phyloP scores from a whole-genome alignment of 1,140 invertebrate genomes.

The Platyscapa corneri region DNA sequence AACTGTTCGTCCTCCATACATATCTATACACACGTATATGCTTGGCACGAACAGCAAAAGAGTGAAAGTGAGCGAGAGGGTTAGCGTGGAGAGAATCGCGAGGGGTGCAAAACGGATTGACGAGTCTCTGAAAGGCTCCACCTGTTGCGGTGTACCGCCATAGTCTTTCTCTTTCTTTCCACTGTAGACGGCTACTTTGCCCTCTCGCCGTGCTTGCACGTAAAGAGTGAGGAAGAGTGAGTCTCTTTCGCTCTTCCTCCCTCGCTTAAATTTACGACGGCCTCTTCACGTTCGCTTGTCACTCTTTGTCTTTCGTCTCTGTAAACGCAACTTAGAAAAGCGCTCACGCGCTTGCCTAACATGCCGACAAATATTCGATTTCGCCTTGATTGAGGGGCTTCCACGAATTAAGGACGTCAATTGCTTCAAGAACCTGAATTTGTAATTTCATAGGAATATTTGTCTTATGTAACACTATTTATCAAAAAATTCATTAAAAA shows the following conservation, averaged over 20 bases:
- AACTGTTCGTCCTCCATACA: neutral
- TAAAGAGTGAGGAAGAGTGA: neutral
- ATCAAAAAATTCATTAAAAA: no score
- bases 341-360: neutral
- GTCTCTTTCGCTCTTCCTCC: neutral
- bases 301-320: neutral
- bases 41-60: conserved; percentile 11
- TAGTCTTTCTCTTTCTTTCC: conserved; percentile 22
- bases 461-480: no score
- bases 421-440: neutral
- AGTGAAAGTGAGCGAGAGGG: conserved; percentile 43
- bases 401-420: neutral
- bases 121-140: conserved; percentile 63
- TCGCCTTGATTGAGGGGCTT: no score
- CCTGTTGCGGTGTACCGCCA: conserved; percentile 63
- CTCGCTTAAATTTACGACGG: conserved; percentile 23
- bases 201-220: neutral
- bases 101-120: conserved; percentile 56
- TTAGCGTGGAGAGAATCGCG: conserved; percentile 55
- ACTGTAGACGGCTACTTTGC: neutral
- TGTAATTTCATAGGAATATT: no score
- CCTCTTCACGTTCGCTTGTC: neutral
- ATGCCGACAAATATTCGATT: neutral
- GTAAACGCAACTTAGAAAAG: no score
- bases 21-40: neutral